Percentiles rank a stretch among this genome's conserved stretches.
Conservation (phyloP, 1,140 invertebrate species). For the Ditylenchus dipsaci region DNA sequence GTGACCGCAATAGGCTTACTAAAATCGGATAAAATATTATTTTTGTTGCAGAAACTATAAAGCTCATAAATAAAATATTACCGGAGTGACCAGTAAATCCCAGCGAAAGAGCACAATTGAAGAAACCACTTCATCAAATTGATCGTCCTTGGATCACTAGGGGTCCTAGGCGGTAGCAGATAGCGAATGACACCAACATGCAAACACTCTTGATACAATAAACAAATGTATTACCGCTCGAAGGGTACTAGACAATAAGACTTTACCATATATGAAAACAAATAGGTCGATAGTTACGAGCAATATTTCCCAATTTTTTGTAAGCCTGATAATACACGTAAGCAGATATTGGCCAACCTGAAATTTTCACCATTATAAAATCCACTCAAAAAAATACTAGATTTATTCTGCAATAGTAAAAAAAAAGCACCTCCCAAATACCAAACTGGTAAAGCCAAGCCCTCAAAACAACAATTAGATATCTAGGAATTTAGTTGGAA, state of each 20-base stretch:
- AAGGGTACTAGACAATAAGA: neutral
- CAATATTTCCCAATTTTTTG: neutral
- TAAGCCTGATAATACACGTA: conserved; percentile 9
- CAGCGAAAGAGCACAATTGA: conserved; percentile 19
- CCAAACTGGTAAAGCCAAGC: neutral
- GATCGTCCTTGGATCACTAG: conserved; percentile 17
- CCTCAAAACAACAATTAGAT: too few relatives aligned
- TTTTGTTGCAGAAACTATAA: too few relatives aligned
- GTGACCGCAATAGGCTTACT: neutral
- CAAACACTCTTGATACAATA: neutral
- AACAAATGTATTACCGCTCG: too few relatives aligned
- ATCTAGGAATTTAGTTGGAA: neutral
- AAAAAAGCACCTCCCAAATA: neutral
- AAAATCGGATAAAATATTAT: too few relatives aligned
- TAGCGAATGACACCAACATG: neutral
- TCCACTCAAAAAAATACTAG: neutral
- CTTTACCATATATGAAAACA: conserved; percentile 1
- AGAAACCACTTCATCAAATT: conserved; percentile 26
- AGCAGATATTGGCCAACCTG: conserved; percentile 4
- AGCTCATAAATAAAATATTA: neutral
- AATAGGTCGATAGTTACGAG: neutral
- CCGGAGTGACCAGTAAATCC: conserved; percentile 25
- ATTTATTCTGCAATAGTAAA: neutral
- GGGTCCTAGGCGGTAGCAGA: conserved; percentile 32
- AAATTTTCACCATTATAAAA: neutral